These are phyloP conservation scores for Ictalurus punctatus DNA, from an alignment of 2,113 vertebrate species.

Conservation along the genomic window DNA sequence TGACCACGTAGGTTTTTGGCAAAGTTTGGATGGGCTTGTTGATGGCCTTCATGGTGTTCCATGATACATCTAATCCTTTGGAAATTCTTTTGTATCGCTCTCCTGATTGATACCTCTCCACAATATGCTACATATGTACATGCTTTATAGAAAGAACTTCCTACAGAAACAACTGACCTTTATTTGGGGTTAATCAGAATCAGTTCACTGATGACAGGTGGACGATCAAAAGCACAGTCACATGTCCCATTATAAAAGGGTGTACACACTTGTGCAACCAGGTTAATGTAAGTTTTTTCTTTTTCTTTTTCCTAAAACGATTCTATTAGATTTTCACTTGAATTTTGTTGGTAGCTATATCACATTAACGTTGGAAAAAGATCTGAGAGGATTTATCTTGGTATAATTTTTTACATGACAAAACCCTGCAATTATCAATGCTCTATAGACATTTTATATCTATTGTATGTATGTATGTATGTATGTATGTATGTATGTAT, in stretches of 20 bases:
- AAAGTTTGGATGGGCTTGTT: neutral
- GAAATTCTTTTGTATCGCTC: neutral
- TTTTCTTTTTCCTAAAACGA: neutral
- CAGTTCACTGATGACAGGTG: neutral
- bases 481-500: neutral
- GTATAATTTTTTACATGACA: neutral
- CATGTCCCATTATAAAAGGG: neutral
- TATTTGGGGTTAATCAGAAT: neutral
- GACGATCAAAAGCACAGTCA: neutral
- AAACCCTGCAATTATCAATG: neutral
- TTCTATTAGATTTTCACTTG: neutral
- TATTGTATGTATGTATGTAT: neutral
- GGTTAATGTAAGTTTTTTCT: neutral
- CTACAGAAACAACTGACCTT: neutral
- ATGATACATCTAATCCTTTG: neutral
- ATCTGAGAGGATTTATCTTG: neutral
- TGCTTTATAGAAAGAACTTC: neutral
- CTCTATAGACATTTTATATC: neutral
- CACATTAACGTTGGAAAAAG: neutral
- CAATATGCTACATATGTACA: neutral
- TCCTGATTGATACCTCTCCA: neutral
- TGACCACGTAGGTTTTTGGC: neutral
- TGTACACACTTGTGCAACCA: neutral
- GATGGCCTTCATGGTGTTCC: neutral
- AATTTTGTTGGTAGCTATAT: neutral